These are phyloP conservation scores for Cistogaster globosa DNA, from an alignment of 2,888 invertebrate species.

Conservation along the genomic window DNA sequence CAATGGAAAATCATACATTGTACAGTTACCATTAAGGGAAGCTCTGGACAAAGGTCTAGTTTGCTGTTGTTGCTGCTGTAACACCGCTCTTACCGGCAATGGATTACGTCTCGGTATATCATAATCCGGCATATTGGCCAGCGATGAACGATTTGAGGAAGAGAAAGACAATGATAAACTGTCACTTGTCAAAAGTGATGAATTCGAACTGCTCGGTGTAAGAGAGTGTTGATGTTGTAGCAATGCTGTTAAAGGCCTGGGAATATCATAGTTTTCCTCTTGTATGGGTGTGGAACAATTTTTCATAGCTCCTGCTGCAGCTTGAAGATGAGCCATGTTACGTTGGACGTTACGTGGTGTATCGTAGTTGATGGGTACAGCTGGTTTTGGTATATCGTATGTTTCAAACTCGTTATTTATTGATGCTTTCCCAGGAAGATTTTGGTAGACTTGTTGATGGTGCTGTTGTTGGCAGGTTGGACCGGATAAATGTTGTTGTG, in stretches of 20 bases:
- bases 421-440: constrained; percentile 78
- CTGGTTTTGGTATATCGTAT: constrained; percentile 86
- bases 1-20: constrained; percentile 87
- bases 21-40: constrained; percentile 74
- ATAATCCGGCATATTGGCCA: constrained; percentile 87
- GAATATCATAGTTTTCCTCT: constrained; percentile 87
- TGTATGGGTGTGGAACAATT: constrained; percentile 78
- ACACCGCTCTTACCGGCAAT: constrained; percentile 78
- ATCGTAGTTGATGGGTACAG: constrained; percentile 85
- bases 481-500: constrained; percentile 61
- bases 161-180: constrained; percentile 84
- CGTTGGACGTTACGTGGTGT: constrained; percentile 84
- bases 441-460: constrained; percentile 77
- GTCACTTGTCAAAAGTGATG: constrained; percentile 86
- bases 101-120: constrained; percentile 86
- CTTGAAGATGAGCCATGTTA: constrained; percentile 73
- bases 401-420: constrained; percentile 79
- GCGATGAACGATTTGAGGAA: constrained; percentile 84
- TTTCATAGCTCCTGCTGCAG: constrained; percentile 81
- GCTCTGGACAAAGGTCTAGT: constrained; percentile 67
- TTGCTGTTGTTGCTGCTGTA: constrained; percentile 66
- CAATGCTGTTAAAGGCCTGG: constrained; percentile 84
- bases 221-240: constrained; percentile 84
- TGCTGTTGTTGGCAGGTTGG: constrained; percentile 84
- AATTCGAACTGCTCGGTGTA: constrained; percentile 88